Evolutionary conservation across 1,140 invertebrate genomes (phyloP).

Genomic region (Drosophila eugracilis): DNA sequence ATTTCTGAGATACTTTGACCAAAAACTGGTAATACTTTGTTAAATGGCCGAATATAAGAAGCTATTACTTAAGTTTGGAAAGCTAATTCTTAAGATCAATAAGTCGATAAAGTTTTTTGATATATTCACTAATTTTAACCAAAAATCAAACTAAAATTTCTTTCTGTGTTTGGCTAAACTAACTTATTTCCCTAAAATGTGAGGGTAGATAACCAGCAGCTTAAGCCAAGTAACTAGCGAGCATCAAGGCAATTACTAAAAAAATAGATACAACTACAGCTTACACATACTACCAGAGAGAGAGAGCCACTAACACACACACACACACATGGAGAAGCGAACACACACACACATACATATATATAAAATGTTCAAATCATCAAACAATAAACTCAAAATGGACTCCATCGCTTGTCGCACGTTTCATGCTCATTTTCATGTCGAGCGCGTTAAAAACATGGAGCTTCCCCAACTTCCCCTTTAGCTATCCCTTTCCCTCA

Average conservation of each 20-base stretch:
- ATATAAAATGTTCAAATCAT: conserved; percentile 85
- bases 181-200: conserved; percentile 37
- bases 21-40: background rate
- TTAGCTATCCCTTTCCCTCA: conserved; percentile 12
- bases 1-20: no score
- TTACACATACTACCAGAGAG: conserved; percentile 9
- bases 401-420: conserved; percentile 83
- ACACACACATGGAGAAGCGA: conserved; percentile 12
- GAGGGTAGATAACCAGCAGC: conserved; percentile 2
- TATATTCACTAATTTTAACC: no score
- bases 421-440: conserved; percentile 84
- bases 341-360: conserved; percentile 34
- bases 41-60: no score
- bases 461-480: conserved; percentile 43
- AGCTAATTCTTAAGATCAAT: no score
- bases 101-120: no score
- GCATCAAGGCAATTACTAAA: conserved; percentile 68
- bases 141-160: conserved; percentile 1
- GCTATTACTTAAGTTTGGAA: no score
- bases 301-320: conserved; percentile 25
- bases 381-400: conserved; percentile 85
- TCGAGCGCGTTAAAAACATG: conserved; percentile 78
- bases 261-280: conserved; percentile 61
- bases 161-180: conserved; percentile 39
- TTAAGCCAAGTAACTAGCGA: conserved; percentile 62